These are phyloP conservation scores for Perca schrenkii DNA, from an alignment of 2,113 vertebrate genomes.

Conservation along the genomic window DNA sequence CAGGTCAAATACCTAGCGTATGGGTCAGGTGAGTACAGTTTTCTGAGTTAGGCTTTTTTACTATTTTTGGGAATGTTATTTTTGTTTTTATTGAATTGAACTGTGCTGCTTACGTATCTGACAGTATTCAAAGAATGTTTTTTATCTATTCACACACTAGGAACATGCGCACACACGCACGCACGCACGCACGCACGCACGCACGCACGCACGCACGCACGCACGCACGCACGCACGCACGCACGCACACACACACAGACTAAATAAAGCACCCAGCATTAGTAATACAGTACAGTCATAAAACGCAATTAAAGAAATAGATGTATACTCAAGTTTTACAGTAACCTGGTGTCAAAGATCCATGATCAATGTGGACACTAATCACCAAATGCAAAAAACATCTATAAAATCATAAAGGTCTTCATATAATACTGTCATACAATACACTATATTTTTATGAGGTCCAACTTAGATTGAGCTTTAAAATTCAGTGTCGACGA, in stretches of 20 bases:
- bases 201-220: constrained; percentile 8
- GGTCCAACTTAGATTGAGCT: neutral
- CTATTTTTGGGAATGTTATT: constrained; percentile 53
- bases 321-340: neutral
- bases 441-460: neutral
- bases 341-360: neutral
- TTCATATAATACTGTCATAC: neutral
- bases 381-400: neutral
- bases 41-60: constrained; percentile 36
- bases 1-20: constrained; percentile 33
- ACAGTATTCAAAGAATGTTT: constrained; percentile 44
- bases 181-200: neutral
- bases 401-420: neutral
- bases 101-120: constrained; percentile 21
- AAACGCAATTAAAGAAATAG: neutral
- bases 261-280: neutral
- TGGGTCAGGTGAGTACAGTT: constrained; percentile 31
- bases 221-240: neutral
- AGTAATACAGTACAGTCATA: neutral
- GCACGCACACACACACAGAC: constrained; percentile 16
- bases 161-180: neutral
- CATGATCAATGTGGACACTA: neutral
- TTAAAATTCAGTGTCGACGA: neutral
- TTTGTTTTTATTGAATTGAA: constrained; percentile 32
- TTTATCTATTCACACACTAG: constrained; percentile 35